Conservation (phyloP, 2,888 invertebrate genomes). For the Limnephilus auricula region DNA sequence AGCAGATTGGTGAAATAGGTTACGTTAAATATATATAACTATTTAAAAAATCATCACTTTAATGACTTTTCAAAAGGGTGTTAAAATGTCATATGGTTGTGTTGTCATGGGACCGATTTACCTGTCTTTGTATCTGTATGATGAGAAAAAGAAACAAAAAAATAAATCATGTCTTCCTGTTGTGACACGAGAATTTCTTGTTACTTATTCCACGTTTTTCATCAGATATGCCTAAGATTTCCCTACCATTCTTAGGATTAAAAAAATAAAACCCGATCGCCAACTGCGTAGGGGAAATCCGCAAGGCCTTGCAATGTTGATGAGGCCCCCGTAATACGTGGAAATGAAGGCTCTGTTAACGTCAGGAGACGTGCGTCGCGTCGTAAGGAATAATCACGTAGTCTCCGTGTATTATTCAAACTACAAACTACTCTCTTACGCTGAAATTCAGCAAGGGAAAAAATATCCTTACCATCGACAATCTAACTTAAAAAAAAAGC, state of each 20-base stretch:
- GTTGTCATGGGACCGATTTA: too few species aligned
- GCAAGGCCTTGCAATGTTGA: conserved; percentile 25
- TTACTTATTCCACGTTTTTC: not conserved
- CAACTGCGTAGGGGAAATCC: conserved; percentile 16
- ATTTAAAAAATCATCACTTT: too few species aligned
- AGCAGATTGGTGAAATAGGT: too few species aligned
- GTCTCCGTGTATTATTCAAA: not conserved
- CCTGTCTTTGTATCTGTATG: not conserved
- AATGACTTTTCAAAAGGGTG: too few species aligned
- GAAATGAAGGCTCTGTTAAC: conserved; percentile 55
- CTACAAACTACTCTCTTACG: not conserved
- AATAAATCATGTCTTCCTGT: not conserved
- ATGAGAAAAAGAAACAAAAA: not conserved
- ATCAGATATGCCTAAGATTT: not conserved
- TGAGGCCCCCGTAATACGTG: conserved; percentile 13
- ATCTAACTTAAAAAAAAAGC: too few species aligned
- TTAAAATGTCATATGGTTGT: too few species aligned
- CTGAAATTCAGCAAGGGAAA: not conserved
- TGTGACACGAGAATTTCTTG: not conserved
- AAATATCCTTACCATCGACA: not conserved
- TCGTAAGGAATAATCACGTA: not conserved
- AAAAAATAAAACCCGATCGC: not conserved
- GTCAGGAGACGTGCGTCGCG: conserved; percentile 2
- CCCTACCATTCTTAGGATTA: not conserved
- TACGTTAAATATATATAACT: too few species aligned